Percentiles rank a stretch among this genome's conserved stretches.
Evolutionary conservation across 2,113 vertebrate genomes (phyloP).

Genomic region (Percopsis transmontana): DNA sequence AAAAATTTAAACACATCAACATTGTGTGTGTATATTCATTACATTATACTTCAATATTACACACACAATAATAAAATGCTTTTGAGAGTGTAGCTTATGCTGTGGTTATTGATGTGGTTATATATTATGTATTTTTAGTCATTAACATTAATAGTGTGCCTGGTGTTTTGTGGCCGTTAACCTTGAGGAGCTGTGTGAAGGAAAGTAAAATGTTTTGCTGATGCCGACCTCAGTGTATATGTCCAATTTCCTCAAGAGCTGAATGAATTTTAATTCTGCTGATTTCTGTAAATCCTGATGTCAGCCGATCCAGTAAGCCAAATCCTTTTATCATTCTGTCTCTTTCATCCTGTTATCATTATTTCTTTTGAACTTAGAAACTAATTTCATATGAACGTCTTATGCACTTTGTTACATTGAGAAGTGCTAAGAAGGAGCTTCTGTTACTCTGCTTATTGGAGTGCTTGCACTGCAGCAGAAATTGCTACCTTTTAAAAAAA

Average conservation of each 20-base stretch:
- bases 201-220: not conserved
- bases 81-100: too few species aligned
- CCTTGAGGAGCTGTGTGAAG: not conserved
- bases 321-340: slow-evolving; percentile 58
- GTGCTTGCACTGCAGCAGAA: not conserved
- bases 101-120: not conserved
- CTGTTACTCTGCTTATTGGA: not conserved
- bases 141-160: too few species aligned
- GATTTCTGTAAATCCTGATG: slow-evolving; percentile 42
- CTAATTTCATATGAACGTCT: slow-evolving; percentile 55
- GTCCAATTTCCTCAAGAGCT: slow-evolving; percentile 2
- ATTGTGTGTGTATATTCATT: too few species aligned
- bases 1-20: too few species aligned
- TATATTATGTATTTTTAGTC: not conserved
- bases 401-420: slow-evolving; percentile 11
- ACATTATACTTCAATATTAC: too few species aligned
- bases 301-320: slow-evolving; percentile 42
- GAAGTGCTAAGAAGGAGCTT: not conserved
- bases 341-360: slow-evolving; percentile 58
- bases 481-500: not conserved
- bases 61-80: too few species aligned
- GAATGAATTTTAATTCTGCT: slow-evolving; percentile 52
- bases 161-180: not conserved
- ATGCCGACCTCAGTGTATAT: slow-evolving; percentile 29
- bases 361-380: slow-evolving; percentile 65